Evolutionary conservation across 1,140 invertebrate species (phyloP).

Genomic region (Drosophila navojoa): DNA sequence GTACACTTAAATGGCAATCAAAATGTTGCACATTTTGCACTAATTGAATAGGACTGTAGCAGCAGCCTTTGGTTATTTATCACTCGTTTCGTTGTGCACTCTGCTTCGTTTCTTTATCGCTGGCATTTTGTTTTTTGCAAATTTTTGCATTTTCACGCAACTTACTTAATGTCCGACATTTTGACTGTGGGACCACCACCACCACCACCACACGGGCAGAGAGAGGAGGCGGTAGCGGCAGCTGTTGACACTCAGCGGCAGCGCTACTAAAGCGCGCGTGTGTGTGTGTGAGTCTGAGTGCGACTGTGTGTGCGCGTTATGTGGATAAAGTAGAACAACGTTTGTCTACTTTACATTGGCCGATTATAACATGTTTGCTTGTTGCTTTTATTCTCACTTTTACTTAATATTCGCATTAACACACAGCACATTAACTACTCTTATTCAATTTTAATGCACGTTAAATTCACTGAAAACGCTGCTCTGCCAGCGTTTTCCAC

Average conservation of each 20-base stretch:
- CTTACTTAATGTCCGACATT: slow-evolving; percentile 82
- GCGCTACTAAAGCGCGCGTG: slow-evolving; percentile 38
- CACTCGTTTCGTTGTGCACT: background rate
- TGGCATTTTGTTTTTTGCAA: slow-evolving; percentile 8
- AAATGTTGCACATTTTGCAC: slow-evolving; percentile 27
- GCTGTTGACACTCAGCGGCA: slow-evolving; percentile 72
- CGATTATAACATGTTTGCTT: slow-evolving; percentile 38
- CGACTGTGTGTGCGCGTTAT: slow-evolving; percentile 44
- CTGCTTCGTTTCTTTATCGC: background rate
- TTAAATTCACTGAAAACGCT: slow-evolving; percentile 45
- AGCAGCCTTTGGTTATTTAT: background rate
- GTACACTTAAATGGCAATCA: slow-evolving; percentile 38
- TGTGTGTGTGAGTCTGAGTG: slow-evolving; percentile 22
- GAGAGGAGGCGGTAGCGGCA: slow-evolving; percentile 49
- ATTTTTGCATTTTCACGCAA: slow-evolving; percentile 40
- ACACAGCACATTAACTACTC: slow-evolving; percentile 21
- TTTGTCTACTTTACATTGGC: slow-evolving; percentile 42
- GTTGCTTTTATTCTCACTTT: slow-evolving; percentile 18
- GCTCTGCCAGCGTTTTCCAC: slow-evolving; percentile 48
- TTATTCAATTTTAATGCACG: slow-evolving; percentile 19
- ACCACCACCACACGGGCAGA: slow-evolving; percentile 34
- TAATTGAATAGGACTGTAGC: background rate
- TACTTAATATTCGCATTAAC: slow-evolving; percentile 10
- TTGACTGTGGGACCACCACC: slow-evolving; percentile 52
- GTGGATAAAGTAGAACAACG: slow-evolving; percentile 52